Conservation (phyloP, 2,888 invertebrate genomes). For the Lepeophtheirus nordmannii region DNA sequence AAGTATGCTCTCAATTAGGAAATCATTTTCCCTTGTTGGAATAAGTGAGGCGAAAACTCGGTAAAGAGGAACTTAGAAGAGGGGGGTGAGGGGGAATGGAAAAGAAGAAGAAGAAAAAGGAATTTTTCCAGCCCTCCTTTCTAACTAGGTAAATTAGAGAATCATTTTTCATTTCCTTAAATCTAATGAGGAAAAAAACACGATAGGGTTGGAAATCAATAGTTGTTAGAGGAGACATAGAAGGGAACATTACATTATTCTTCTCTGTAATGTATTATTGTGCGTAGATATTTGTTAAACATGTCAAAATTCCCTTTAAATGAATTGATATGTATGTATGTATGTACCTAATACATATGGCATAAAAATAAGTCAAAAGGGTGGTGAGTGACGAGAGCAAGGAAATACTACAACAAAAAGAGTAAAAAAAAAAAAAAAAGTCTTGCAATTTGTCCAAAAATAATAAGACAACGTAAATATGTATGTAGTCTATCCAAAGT, state of each 20-base stretch:
- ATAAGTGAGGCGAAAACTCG: neutral
- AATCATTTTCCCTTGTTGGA: neutral
- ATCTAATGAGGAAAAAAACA: neutral
- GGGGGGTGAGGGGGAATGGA: neutral
- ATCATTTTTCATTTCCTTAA: slow-evolving; percentile 1
- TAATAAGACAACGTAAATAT: no score
- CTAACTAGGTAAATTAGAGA: slow-evolving; percentile 8
- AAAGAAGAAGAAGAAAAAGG: neutral
- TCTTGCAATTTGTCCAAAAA: no score
- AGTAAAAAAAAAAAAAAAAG: no score
- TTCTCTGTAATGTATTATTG: no score
- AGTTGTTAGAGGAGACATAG: neutral
- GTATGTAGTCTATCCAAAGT: no score
- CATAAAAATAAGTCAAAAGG: no score
- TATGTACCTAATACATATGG: no score
- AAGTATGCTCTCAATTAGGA: no score
- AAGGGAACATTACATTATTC: neutral
- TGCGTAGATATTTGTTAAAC: neutral
- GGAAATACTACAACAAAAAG: no score
- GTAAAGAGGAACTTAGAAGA: slow-evolving; percentile 1
- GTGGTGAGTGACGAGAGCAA: no score
- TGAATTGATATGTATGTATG: no score
- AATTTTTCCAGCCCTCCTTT: neutral
- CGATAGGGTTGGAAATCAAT: neutral
- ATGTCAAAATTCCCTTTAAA: neutral